Base-by-base conservation (phyloP, 1,140 invertebrate genomes). In the Vanessa tameamea region DNA sequence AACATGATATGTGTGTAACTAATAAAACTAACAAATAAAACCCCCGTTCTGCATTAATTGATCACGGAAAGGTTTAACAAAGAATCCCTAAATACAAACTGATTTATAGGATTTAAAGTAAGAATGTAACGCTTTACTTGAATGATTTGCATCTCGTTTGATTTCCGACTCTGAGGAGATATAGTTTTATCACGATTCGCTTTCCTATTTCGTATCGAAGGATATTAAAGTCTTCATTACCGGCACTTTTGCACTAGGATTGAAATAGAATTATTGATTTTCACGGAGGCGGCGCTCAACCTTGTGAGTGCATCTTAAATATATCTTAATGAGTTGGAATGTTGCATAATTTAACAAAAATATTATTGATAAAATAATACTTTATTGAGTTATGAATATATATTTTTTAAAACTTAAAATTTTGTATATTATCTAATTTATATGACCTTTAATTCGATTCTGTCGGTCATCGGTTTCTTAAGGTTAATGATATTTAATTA, bases 361-460 rank as follows among this genome's bases (percentile, higher is more conserved):
- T 61, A n/a, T 37, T 23, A 61, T 37, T 8, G 11, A 37, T 13
- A 61, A 61, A 61, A 61, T 2, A 37, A 43, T 61, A 31, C 6
- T 43, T 51, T 51, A 51, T 37, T 37, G 23, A 37, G 11, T 61
- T 37, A 61, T 37, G 15, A 9, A 15, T 14, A 15, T 61, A 61
- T 37, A 23, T 59, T 61, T 61, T 61, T 15, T 4, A 31, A n/a
- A 37, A 12, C n/a, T n/a, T 47, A 26, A 50, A 51, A 48, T 50
- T 63, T 61, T 64, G 43, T 64, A 26, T 48, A 11, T 55, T 26
- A 63, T 69, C 68, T 48, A 63, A 47, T 63, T 50, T 31, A 50
- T 65, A 64, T 57, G 59, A 74, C 72, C 72, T 74, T 74, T 69
- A 69, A 69, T 69, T 64, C 66, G 55, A 31, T 47, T 64, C 65